These are phyloP conservation scores for Boloria selene DNA, from an alignment of 2,888 invertebrate species.

Conservation along the genomic window DNA sequence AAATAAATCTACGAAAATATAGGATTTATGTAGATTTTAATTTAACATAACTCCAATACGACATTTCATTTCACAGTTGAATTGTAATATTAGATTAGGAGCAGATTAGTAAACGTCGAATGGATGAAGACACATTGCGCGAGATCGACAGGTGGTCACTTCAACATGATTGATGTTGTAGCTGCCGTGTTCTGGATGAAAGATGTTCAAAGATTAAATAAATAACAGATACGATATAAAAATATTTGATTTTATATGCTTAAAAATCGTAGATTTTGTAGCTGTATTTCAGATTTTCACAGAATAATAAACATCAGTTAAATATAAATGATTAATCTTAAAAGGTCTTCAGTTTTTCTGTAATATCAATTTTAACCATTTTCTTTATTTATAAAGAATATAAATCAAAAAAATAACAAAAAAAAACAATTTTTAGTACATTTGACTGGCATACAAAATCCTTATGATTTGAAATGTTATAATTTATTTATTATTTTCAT, in stretches of 20 bases:
- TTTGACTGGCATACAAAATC: no score
- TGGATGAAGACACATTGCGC: slow-evolving; percentile 69
- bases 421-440: no score
- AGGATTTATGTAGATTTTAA: background rate
- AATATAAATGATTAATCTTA: no score
- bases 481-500: no score
- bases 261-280: background rate
- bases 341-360: no score
- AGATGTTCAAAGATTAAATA: slow-evolving; percentile 18
- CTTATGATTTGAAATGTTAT: no score
- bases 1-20: background rate
- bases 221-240: slow-evolving; percentile 1
- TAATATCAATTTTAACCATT: no score
- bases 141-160: slow-evolving; percentile 71
- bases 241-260: background rate
- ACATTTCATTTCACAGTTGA: slow-evolving; percentile 21
- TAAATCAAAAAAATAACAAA: no score
- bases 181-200: slow-evolving; percentile 20
- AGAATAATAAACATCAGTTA: no score
- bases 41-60: background rate
- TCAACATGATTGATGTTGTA: slow-evolving; percentile 64
- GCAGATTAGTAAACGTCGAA: slow-evolving; percentile 62
- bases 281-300: no score
- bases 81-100: slow-evolving; percentile 53
- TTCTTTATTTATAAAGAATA: no score